These are phyloP conservation scores for Ammodytes marinus DNA, from an alignment of 2,113 vertebrate genomes.

Conservation along the genomic window DNA sequence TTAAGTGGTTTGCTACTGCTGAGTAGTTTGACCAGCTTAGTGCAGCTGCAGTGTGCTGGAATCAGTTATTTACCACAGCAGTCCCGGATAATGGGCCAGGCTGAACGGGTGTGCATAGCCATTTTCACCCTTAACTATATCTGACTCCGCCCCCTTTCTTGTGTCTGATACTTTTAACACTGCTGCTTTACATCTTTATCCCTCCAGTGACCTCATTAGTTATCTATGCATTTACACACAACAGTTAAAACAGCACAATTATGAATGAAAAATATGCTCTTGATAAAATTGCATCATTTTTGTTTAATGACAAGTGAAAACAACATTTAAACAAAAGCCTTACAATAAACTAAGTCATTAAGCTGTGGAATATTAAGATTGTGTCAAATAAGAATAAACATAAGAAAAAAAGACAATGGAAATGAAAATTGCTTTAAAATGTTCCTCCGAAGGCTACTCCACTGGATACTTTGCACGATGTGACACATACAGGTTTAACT, in stretches of 20 bases:
- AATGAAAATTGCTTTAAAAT: constrained; percentile 57
- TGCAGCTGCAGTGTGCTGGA: constrained; percentile 4
- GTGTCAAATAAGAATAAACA: constrained; percentile 55
- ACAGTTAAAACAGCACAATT: not conserved
- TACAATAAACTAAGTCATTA: constrained; percentile 57
- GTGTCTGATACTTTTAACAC: not conserved
- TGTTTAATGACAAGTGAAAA: constrained; percentile 73
- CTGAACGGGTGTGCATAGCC: not conserved
- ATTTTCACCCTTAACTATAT: not conserved
- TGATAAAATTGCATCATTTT: constrained; percentile 63
- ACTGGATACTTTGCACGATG: constrained; percentile 17
- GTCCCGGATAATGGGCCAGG: constrained; percentile 8
- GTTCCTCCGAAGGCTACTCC: constrained; percentile 30
- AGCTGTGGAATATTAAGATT: constrained; percentile 55
- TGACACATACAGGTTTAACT: constrained; percentile 52
- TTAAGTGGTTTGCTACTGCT: constrained; percentile 37
- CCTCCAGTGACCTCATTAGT: not conserved
- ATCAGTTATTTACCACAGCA: constrained; percentile 27
- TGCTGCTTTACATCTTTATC: constrained; percentile 3
- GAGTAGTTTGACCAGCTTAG: constrained; percentile 25
- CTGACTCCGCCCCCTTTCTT: not conserved
- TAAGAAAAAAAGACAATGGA: constrained; percentile 52
- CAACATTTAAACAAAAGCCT: constrained; percentile 65
- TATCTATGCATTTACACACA: not conserved
- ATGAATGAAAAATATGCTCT: constrained; percentile 1